Conservation (phyloP, 2,888 invertebrate genomes). For the Ichneumoninae sp. region DNA sequence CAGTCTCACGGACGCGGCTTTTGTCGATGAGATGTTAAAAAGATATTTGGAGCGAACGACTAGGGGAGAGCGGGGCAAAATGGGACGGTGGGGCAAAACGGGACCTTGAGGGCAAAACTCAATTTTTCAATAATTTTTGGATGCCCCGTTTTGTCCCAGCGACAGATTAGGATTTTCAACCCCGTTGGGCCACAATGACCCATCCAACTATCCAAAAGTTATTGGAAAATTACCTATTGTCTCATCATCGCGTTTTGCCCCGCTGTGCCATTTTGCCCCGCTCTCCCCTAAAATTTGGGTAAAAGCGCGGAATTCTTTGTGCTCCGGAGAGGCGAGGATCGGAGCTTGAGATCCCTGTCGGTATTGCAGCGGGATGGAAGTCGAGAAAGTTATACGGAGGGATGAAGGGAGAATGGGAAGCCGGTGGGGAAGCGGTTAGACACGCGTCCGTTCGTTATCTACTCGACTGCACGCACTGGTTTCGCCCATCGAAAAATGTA, state of each 20-base stretch:
- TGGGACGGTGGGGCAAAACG: no score
- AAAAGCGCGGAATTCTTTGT: neutral
- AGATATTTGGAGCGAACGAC: neutral
- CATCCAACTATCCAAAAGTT: no score
- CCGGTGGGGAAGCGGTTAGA: constrained; percentile 63
- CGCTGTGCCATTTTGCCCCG: no score
- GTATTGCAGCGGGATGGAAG: neutral
- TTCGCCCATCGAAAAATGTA: constrained; percentile 67
- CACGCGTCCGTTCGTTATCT: constrained; percentile 73
- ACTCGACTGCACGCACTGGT: constrained; percentile 68
- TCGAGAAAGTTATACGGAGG: neutral
- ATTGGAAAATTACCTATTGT: no score
- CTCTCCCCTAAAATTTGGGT: neutral
- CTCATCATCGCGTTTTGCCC: no score
- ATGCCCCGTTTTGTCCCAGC: no score
- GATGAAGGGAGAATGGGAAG: constrained; percentile 33
- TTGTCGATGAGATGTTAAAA: neutral
- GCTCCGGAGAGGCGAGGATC: neutral
- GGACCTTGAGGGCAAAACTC: no score
- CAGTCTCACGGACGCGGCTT: neutral
- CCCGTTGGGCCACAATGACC: no score
- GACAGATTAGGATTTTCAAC: no score
- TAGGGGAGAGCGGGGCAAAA: neutral
- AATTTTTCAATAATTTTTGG: no score
- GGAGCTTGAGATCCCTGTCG: neutral